phyloP scores from a whole-genome alignment of 2,888 invertebrate genomes.

The Drosophila nr. medialis region DNA sequence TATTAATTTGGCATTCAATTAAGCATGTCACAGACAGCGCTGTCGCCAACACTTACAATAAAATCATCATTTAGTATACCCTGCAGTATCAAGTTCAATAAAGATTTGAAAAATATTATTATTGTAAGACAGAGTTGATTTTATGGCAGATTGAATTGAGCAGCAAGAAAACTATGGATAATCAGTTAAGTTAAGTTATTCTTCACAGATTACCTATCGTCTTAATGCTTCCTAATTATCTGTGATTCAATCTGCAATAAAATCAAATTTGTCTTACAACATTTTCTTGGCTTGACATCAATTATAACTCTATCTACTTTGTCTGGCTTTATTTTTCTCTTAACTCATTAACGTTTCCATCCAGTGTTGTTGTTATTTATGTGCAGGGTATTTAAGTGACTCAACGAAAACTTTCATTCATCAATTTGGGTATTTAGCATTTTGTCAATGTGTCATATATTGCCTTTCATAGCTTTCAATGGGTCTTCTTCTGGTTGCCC shows the following conservation, averaged over 20 bases:
- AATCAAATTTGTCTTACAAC: neutral
- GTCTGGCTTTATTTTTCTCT: neutral
- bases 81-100: constrained; percentile 3
- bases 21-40: constrained; percentile 18
- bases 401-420: constrained; percentile 55
- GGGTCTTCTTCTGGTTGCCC: constrained; percentile 24
- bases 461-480: constrained; percentile 17
- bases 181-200: neutral
- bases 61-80: constrained; percentile 13
- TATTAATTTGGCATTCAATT: constrained; percentile 73
- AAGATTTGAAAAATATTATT: neutral
- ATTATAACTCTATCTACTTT: neutral
- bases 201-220: neutral
- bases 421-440: constrained; percentile 71
- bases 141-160: neutral
- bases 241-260: neutral
- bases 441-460: constrained; percentile 66
- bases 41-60: neutral
- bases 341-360: neutral
- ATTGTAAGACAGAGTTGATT: neutral
- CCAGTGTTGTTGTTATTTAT: neutral
- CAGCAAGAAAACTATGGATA: neutral
- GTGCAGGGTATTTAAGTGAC: constrained; percentile 31
- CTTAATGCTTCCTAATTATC: neutral
- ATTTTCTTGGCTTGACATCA: neutral